Base-by-base conservation (phyloP, 2,797 vertebrate species). In the Triplophysa yarkandensis region DNA sequence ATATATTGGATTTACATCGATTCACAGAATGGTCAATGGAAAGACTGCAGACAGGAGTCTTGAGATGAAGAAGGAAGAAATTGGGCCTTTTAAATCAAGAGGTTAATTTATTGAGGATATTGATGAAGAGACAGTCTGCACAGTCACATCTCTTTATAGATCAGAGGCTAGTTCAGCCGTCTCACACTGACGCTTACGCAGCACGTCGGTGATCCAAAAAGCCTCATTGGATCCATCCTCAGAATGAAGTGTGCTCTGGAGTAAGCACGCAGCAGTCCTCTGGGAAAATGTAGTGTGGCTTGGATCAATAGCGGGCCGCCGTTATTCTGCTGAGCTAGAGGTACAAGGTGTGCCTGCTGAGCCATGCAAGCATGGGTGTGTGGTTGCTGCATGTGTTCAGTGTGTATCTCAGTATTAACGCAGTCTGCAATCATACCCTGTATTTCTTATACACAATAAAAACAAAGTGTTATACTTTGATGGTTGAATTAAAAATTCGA, bases 261-360 rank as follows among this genome's bases (percentile, higher is more conserved):
- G 65, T 28, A 66, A 54, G 83, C 69, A 81, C 81, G 77, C 78
- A 74, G 63, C 71, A 48, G 81, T 85, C 81, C 65, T 63, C 52
- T 60, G 83, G 79, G 80, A 83, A 85, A 81, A 70, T 44, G 84
- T 36, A 68, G 81, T 72, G 79, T 81, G 81, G 44, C 62, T 11
- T 69, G 82, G 92, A 92, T 91, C 87, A 91, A 92, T 79, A 54
- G 23, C 46, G 77, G 81, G 87, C 87, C 85, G 88, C 87, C 88
- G 68, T 65, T 57, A 4, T 86, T 92, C 88, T 91, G 90, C 90
- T 91, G 90, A 91, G 84, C 75, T 77, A 80, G 64, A 69, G 70
- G 78, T 87, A 87, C 81, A 32, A 72, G 81, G 50, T 66, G 43
- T 76, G 83, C 64, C 41, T 60, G 73, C 41, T 28, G 21, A 80